Base-by-base conservation (phyloP, 2,888 invertebrate species). In the Parnassius mnemosyne region DNA sequence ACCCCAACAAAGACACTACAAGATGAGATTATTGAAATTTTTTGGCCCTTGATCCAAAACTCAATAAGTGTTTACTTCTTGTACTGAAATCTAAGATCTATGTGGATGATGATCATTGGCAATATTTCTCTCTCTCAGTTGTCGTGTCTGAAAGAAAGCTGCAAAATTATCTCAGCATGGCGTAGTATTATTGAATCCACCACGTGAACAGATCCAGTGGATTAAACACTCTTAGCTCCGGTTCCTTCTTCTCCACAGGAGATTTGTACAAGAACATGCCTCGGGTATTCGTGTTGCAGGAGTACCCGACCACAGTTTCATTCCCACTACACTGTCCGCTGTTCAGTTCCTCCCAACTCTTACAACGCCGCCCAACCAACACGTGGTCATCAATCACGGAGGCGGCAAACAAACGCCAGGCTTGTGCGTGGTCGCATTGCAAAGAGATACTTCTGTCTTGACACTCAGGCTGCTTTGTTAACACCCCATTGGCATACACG, bases 401-500 rank as follows among this genome's bases (percentile, higher is more conserved):
- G 0, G 80, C 79, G 0, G 86, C 77, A 68, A 75, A 89, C 13
- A 85, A 68, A 61, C 72, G 78, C 89, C 89, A 89, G 1, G 89
- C 76, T 63, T 78, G 83, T 11, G 88, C 83, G 70, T 89, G 89
- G 65, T 88, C 86, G 66, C 89, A 89, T 62, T 87, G 83, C 16
- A 87, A 68, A 20, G 79, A 80, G n/a, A 87, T 73, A 34, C 78
- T 77, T 67, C 72, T 71, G 65, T 75, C 79, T 16, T 69, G 68
- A 68, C 87, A 89, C 68, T 87, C 87, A 12, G 85, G 87, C 68
- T 84, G 89, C 68, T 76, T 84, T 65, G 75, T 81, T 53, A 70
- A 78, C 68, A 83, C 76, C 1, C 85, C 87, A 66, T 90, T 90
- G 49, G 88, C 80, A 69, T 90, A 88, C 13, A 91, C 84, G 68